phyloP scores from a whole-genome alignment of 2,888 invertebrate genomes.

The Catocala sponsa region DNA sequence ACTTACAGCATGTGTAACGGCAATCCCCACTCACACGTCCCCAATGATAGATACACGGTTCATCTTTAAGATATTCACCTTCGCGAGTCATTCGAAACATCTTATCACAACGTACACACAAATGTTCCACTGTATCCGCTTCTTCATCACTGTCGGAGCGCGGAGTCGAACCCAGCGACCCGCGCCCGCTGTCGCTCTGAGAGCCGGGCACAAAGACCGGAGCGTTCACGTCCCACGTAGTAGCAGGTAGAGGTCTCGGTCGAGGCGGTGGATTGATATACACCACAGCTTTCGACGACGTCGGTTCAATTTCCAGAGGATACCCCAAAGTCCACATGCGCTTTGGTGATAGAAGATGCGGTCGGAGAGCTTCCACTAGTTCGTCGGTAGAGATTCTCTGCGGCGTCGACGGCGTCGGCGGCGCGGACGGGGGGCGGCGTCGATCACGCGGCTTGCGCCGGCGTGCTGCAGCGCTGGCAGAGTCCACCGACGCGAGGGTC shows the following conservation, averaged over 20 bases:
- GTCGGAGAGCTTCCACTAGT: slow-evolving; percentile 87
- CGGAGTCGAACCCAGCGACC: slow-evolving; percentile 86
- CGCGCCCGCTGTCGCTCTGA: slow-evolving; percentile 86
- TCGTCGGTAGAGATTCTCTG: slow-evolving; percentile 87
- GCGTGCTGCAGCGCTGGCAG: slow-evolving; percentile 78
- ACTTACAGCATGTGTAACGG: slow-evolving; percentile 90
- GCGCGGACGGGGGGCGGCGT: slow-evolving; percentile 80
- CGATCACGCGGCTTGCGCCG: slow-evolving; percentile 76
- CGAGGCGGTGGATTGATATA: slow-evolving; percentile 88
- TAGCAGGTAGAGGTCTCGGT: slow-evolving; percentile 71
- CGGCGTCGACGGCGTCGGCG: slow-evolving; percentile 81
- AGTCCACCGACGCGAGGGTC: slow-evolving; percentile 78
- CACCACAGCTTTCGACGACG: slow-evolving; percentile 89
- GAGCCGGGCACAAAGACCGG: slow-evolving; percentile 90
- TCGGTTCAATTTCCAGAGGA: slow-evolving; percentile 90
- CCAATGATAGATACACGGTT: slow-evolving; percentile 96
- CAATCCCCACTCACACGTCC: slow-evolving; percentile 91
- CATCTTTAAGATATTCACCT: slow-evolving; percentile 91
- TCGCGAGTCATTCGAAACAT: slow-evolving; percentile 91
- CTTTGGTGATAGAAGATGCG: slow-evolving; percentile 89
- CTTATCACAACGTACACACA: slow-evolving; percentile 92
- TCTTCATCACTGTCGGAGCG: slow-evolving; percentile 88
- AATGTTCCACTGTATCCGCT: slow-evolving; percentile 87
- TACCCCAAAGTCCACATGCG: slow-evolving; percentile 91
- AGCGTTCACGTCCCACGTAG: slow-evolving; percentile 90